These are phyloP conservation scores for Chauna torquata DNA, from an alignment of 2,113 vertebrate species.

Conservation along the genomic window DNA sequence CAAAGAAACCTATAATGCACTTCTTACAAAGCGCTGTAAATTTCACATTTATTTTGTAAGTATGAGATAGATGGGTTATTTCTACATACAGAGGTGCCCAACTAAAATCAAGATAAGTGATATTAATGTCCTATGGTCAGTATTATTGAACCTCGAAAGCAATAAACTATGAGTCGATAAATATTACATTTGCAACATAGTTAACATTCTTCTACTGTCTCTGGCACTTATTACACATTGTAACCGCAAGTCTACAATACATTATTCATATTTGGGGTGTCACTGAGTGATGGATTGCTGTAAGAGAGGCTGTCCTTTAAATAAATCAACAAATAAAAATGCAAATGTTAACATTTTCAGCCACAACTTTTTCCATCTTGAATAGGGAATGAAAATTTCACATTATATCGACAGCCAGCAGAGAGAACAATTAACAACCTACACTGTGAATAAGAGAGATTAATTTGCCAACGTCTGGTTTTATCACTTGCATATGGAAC, in stretches of 20 bases:
- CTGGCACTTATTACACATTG: constrained; percentile 84
- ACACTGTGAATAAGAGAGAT: constrained; percentile 78
- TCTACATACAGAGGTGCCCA: constrained; percentile 75
- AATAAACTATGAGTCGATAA: constrained; percentile 85
- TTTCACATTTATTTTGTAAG: constrained; percentile 77
- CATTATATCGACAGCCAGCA: constrained; percentile 82
- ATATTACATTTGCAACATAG: constrained; percentile 84
- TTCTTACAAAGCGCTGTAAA: constrained; percentile 67
- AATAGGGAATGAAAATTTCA: constrained; percentile 84
- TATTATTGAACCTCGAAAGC: constrained; percentile 84
- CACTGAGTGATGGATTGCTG: constrained; percentile 85
- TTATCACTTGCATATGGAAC: constrained; percentile 72
- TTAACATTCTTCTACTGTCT: constrained; percentile 85
- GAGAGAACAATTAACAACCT: constrained; percentile 84
- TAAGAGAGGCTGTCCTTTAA: constrained; percentile 86
- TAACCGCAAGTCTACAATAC: constrained; percentile 84
- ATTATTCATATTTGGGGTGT: constrained; percentile 88
- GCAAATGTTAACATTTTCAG: constrained; percentile 89
- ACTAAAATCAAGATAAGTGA: constrained; percentile 82
- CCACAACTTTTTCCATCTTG: constrained; percentile 82
- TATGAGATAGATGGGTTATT: constrained; percentile 75
- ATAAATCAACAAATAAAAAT: constrained; percentile 91
- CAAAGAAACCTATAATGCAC: constrained; percentile 44
- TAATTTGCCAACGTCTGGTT: constrained; percentile 74
- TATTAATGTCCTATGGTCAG: constrained; percentile 85